Evolutionary conservation across 2,113 vertebrate genomes (phyloP).

Genomic region (Thamnophis sirtalis): DNA sequence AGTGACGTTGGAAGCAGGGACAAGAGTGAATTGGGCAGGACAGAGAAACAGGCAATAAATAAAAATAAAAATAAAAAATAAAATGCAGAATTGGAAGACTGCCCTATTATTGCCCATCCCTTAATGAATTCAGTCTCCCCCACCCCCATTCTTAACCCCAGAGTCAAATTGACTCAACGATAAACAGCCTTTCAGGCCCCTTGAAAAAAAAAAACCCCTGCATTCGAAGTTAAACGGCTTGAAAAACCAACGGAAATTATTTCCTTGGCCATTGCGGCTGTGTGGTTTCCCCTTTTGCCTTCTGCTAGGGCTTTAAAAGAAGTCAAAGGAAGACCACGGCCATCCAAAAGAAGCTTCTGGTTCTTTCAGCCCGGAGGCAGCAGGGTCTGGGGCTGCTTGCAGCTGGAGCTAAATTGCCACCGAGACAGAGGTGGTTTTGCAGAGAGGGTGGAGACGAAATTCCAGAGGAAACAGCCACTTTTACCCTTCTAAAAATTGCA

Average conservation of each 20-base stretch:
- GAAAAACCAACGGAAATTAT: slow-evolving; percentile 73
- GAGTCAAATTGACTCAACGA: neutral
- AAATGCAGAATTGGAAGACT: neutral
- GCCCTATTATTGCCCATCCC: neutral
- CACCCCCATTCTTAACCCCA: neutral
- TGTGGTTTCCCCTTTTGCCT: slow-evolving; percentile 57
- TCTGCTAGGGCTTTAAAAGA: slow-evolving; percentile 51
- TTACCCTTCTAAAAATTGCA: neutral
- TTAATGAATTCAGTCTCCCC: neutral
- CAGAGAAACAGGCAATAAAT: neutral
- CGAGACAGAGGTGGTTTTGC: neutral
- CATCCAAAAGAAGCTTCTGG: slow-evolving; percentile 41
- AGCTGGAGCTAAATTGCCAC: neutral
- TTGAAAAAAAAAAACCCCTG: too few species aligned
- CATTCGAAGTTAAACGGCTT: slow-evolving; percentile 47
- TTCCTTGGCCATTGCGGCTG: slow-evolving; percentile 63
- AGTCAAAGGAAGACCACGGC: slow-evolving; percentile 38
- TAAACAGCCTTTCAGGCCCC: neutral
- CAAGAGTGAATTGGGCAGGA: neutral
- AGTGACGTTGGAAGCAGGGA: neutral
- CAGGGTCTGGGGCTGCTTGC: neutral
- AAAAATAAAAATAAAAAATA: neutral
- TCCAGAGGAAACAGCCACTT: neutral
- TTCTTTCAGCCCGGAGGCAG: neutral
- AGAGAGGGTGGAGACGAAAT: neutral